A percentile compares a stretch with the other conserved stretches of the same genome.
phyloP scores from a whole-genome alignment of 2,888 invertebrate species.

The Drepanosiphum platanoidis region DNA sequence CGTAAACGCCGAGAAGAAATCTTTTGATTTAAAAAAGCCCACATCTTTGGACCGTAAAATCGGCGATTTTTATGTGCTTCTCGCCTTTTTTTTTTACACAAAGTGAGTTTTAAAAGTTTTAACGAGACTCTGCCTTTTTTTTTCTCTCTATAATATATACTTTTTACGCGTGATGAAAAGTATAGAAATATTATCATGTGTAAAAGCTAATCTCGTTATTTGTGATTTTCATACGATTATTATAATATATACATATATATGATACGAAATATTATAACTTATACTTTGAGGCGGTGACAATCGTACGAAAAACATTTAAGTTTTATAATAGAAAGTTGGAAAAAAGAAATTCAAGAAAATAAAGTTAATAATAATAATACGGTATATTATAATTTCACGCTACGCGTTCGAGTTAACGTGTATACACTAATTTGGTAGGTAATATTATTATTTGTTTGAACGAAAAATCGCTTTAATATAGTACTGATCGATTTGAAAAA shows the following conservation, averaged over 20 bases:
- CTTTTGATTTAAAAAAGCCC: slow-evolving; percentile 51
- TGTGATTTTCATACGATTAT: slow-evolving; percentile 26
- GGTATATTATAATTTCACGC: neutral
- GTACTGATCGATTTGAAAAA: no score
- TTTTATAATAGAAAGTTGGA: neutral
- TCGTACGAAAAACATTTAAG: neutral
- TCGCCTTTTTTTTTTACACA: slow-evolving; percentile 54
- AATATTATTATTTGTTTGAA: no score
- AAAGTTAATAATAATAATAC: neutral
- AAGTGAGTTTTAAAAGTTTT: slow-evolving; percentile 55
- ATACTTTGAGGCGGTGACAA: neutral
- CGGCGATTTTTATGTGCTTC: slow-evolving; percentile 40
- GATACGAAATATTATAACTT: no score
- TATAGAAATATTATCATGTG: slow-evolving; percentile 35
- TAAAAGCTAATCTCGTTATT: slow-evolving; percentile 42
- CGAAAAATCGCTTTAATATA: no score
- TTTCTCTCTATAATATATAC: no score
- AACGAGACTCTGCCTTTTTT: slow-evolving; percentile 48
- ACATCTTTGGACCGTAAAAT: slow-evolving; percentile 51
- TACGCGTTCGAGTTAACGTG: no score
- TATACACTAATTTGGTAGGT: neutral
- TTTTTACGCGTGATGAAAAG: slow-evolving; percentile 21
- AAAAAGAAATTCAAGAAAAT: no score
- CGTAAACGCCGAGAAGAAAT: slow-evolving; percentile 37
- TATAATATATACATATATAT: neutral